These are phyloP conservation scores for Pemphigus obesinymphae DNA, from an alignment of 1,140 invertebrate species.

Conservation along the genomic window DNA sequence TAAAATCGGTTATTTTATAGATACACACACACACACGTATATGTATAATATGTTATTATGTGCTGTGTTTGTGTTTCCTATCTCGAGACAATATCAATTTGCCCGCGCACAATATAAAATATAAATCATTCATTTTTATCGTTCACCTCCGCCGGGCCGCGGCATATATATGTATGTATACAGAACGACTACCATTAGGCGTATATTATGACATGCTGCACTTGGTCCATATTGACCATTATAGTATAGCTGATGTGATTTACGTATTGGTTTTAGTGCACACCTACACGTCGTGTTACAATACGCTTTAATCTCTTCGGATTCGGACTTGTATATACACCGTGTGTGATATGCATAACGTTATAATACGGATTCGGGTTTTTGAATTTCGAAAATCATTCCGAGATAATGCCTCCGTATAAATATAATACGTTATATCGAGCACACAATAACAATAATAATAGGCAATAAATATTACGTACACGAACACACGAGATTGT, in stretches of 20 bases:
- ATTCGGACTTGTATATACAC: background rate
- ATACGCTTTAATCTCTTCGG: background rate
- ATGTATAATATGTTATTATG: background rate
- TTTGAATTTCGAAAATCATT: background rate
- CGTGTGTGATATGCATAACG: background rate
- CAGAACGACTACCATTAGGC: background rate
- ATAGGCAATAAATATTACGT: no score
- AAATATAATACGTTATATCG: background rate
- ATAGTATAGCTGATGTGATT: background rate
- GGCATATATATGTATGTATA: no score
- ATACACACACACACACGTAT: background rate
- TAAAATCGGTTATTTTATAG: background rate
- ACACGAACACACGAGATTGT: background rate
- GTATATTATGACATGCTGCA: no score
- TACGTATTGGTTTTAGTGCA: background rate
- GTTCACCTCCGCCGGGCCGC: background rate
- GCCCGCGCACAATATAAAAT: background rate
- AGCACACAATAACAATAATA: background rate
- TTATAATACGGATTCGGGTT: background rate
- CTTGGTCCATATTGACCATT: conserved; percentile 6
- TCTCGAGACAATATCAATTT: conserved; percentile 11
- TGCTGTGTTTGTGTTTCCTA: background rate
- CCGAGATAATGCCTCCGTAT: background rate
- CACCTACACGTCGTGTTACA: background rate
- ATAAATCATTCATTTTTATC: conserved; percentile 4